Base-by-base conservation (phyloP, 2,113 vertebrate genomes). In the Garra rufa region DNA sequence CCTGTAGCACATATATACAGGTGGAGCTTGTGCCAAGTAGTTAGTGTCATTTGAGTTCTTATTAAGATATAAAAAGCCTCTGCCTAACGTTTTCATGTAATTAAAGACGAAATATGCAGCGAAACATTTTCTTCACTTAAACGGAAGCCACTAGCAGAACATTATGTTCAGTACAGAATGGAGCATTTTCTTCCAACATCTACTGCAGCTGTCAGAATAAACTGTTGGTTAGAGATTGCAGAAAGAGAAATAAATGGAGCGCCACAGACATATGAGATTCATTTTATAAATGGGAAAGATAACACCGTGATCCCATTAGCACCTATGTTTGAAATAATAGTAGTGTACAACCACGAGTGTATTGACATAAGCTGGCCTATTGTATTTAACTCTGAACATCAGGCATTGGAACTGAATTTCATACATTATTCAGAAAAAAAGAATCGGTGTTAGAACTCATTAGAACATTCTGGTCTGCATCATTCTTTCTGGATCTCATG, bases 121-220 rank as follows among this genome's bases (percentile, higher is more conserved):
- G 7, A 38, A 57, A 14, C 21, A 77, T 52, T 38, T 76, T 76
- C 46, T 55, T 55, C 9, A 34, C 9, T 34, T 76, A 13, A n/a
- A 11, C 21, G 1, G 52, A 77, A 77, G 34, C 75, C 75, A 77
- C 74, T 13, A 76, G 21, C n/a, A n/a, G 52, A 41, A 41, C 75
- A 77, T 4, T 6, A 41, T 17, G 52, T 77, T 77, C 52, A 59
- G 52, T n/a, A 73, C 19, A 70, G 67, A 43, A 75, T 28, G 50
- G 17, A 52, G 17, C 46, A 48, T 77, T 57, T 77, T 24, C 30
- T 41, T 55, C 24, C 26, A 30, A 24, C 5, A 50, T 75, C 1
- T 67, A 30, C 44, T 76, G 48, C 28, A 76, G 48, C 73, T 38
- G 74, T 76, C 26, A 55, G 6, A 17, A 77, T 77, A 41, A 41